Conservation (phyloP, 2,113 vertebrate species). For the Indicator maculatus region DNA sequence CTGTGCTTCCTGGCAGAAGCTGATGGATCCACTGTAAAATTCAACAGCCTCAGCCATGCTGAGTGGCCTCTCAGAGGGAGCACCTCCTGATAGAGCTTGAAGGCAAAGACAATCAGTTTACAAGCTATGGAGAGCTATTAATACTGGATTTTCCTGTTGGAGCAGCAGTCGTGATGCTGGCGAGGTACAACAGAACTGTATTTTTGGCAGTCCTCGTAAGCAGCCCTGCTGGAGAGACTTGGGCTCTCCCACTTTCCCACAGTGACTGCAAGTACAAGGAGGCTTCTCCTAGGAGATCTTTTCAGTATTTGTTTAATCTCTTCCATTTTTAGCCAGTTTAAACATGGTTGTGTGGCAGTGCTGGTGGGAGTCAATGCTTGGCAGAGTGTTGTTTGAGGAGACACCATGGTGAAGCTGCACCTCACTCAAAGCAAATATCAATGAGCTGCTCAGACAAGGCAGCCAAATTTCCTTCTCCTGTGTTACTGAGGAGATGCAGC, state of each 20-base stretch:
- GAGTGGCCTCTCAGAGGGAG: neutral
- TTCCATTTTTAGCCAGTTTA: neutral
- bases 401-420: neutral
- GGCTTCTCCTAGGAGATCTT: neutral
- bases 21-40: neutral
- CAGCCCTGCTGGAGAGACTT: neutral
- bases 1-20: neutral
- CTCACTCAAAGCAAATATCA: neutral
- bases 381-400: neutral
- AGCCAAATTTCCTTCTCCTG: neutral
- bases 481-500: neutral
- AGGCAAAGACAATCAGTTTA: neutral
- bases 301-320: neutral
- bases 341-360: fast-evolving
- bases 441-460: neutral
- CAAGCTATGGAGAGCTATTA: neutral
- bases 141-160: neutral
- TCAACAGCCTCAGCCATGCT: neutral
- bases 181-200: neutral
- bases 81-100: neutral
- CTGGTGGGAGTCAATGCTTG: neutral
- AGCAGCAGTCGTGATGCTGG: fast-evolving
- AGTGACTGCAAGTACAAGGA: neutral
- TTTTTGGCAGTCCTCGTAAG: neutral
- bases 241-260: neutral